Evolutionary conservation across 1,140 invertebrate genomes (phyloP).

Genomic region (Atta colombica): DNA sequence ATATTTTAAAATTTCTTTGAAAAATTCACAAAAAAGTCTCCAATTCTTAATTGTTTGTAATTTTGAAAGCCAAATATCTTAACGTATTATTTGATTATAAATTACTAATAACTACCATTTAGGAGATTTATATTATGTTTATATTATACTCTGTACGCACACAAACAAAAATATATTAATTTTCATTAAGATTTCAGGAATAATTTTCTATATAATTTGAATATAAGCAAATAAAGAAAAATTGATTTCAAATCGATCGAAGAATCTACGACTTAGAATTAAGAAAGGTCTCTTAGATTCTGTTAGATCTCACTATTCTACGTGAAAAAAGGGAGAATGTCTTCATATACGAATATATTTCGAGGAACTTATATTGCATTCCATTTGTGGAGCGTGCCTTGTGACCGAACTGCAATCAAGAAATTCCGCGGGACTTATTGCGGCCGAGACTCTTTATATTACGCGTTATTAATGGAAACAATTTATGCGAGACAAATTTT

Average conservation of each 20-base stretch:
- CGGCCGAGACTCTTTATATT: constrained; percentile 52
- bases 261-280: constrained; percentile 8
- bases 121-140: neutral
- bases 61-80: neutral
- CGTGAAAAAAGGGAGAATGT: constrained; percentile 36
- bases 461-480: constrained; percentile 33
- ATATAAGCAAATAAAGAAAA: neutral
- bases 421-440: constrained; percentile 81
- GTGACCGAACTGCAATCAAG: constrained; percentile 80
- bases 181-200: neutral
- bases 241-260: neutral
- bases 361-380: constrained; percentile 81
- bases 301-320: no score
- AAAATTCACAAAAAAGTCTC: neutral
- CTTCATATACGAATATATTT: constrained; percentile 68
- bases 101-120: neutral
- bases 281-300: neutral
- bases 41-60: neutral
- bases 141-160: neutral
- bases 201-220: neutral
- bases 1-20: neutral
- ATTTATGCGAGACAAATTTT: constrained; percentile 21
- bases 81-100: neutral
- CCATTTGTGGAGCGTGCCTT: constrained; percentile 73
- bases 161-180: neutral